Conservation (phyloP, 2,888 invertebrate genomes). For the Netelia melanura region DNA sequence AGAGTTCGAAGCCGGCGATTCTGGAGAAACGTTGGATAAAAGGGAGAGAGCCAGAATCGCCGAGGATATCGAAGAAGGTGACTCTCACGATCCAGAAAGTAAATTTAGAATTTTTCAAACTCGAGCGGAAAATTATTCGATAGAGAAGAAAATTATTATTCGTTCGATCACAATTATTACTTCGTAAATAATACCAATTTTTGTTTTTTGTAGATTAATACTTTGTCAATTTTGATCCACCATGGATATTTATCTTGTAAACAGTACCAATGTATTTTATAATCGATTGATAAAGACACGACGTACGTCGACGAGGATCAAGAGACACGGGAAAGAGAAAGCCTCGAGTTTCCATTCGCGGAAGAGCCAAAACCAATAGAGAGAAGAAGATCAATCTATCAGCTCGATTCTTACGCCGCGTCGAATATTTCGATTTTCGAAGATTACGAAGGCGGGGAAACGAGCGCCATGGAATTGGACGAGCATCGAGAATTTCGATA, state of each 20-base stretch:
- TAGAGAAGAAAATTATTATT: no score
- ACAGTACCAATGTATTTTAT: background rate
- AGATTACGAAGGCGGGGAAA: constrained; percentile 57
- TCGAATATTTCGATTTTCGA: constrained; percentile 68
- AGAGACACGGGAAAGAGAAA: constrained; percentile 9
- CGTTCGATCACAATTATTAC: no score
- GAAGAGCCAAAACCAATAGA: constrained; percentile 38
- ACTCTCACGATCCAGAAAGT: constrained; percentile 84
- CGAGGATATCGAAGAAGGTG: constrained; percentile 23
- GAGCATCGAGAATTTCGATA: constrained; percentile 68
- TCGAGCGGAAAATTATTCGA: background rate
- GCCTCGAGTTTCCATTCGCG: constrained; percentile 50
- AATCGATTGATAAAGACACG: constrained; percentile 3
- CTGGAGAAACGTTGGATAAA: background rate
- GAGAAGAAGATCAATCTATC: constrained; percentile 74
- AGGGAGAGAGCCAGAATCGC: background rate
- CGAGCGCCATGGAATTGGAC: constrained; percentile 45
- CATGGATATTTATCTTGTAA: background rate
- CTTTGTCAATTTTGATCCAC: background rate
- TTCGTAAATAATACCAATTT: no score
- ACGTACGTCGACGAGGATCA: constrained; percentile 7
- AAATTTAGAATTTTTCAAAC: constrained; percentile 69
- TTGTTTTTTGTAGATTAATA: background rate
- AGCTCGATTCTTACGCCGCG: constrained; percentile 75
- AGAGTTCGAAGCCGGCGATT: constrained; percentile 40